Percentiles rank a stretch among this genome's conserved stretches.
These are phyloP conservation scores for Hypanus sabinus DNA, from an alignment of 2,113 vertebrate genomes.

Conservation along the genomic window DNA sequence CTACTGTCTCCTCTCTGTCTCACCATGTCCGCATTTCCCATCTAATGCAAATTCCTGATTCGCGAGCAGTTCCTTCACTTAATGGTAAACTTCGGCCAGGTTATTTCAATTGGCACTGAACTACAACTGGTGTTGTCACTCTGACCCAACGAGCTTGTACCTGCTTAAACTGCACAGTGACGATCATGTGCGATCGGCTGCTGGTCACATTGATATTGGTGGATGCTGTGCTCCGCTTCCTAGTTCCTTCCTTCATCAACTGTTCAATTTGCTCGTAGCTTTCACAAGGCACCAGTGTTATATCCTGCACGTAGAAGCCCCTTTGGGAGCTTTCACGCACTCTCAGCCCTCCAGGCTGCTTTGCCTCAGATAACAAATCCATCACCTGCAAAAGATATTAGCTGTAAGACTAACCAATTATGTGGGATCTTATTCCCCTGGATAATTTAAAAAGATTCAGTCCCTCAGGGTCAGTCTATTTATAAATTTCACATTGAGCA, in stretches of 20 bases:
- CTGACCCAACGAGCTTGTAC: conserved; percentile 42
- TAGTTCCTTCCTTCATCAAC: conserved; percentile 75
- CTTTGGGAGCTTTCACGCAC: conserved; percentile 72
- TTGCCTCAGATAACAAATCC: conserved; percentile 67
- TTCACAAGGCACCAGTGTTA: conserved; percentile 70
- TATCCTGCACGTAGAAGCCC: conserved; percentile 79
- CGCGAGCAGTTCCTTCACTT: neutral
- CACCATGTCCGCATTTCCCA: neutral
- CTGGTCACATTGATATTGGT: conserved; percentile 77
- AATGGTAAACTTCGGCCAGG: neutral
- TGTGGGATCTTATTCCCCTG: neutral
- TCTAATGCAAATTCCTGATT: neutral
- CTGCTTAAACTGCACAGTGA: conserved; percentile 77
- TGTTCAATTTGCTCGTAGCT: conserved; percentile 66
- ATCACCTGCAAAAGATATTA: conserved; percentile 55
- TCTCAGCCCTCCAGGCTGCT: conserved; percentile 62
- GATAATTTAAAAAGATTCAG: neutral
- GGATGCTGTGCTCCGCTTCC: conserved; percentile 69
- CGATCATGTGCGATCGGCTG: conserved; percentile 81
- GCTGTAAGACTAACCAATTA: neutral
- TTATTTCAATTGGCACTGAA: neutral
- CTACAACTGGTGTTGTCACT: neutral
- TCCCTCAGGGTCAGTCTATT: neutral
- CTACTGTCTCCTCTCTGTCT: neutral
- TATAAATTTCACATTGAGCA: neutral